phyloP scores from a whole-genome alignment of 2,113 vertebrate species.

The Piaya cayana region DNA sequence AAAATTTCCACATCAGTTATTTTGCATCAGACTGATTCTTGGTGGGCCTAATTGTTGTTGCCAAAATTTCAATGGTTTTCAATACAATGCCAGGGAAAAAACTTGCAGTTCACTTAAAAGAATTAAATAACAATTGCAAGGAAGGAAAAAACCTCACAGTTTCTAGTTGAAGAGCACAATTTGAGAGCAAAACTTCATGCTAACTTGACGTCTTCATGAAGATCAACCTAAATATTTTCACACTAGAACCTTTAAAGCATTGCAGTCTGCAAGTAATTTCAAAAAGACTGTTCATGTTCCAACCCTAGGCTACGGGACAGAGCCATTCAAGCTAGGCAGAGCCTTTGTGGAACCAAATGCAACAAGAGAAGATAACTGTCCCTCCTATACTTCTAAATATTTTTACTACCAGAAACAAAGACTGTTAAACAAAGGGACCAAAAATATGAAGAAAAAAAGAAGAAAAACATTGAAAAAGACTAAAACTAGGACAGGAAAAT shows the following conservation, averaged over 20 bases:
- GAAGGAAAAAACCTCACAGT: not conserved
- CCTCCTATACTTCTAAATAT: not conserved
- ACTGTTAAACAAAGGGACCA: not conserved
- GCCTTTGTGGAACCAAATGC: not conserved
- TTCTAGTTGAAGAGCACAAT: not conserved
- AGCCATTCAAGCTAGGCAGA: not conserved
- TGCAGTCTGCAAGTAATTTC: not conserved
- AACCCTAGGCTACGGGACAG: not conserved
- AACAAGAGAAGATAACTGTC: not conserved
- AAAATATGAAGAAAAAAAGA: not conserved
- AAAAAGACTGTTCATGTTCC: not conserved
- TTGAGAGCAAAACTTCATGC: not conserved
- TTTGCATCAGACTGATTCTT: not conserved
- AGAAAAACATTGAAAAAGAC: not conserved
- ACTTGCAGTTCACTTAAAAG: not conserved
- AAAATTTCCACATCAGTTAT: constrained; percentile 4
- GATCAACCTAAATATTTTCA: not conserved
- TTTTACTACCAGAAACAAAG: not conserved
- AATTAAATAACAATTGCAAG: not conserved
- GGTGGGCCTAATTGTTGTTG: not conserved
- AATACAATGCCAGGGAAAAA: not conserved
- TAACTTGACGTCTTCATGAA: not conserved
- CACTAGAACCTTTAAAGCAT: not conserved
- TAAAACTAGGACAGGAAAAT: not conserved
- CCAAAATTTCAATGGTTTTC: constrained; percentile 8